Conservation (phyloP, 2,113 vertebrate genomes). For the Heterocephalus glaber region DNA sequence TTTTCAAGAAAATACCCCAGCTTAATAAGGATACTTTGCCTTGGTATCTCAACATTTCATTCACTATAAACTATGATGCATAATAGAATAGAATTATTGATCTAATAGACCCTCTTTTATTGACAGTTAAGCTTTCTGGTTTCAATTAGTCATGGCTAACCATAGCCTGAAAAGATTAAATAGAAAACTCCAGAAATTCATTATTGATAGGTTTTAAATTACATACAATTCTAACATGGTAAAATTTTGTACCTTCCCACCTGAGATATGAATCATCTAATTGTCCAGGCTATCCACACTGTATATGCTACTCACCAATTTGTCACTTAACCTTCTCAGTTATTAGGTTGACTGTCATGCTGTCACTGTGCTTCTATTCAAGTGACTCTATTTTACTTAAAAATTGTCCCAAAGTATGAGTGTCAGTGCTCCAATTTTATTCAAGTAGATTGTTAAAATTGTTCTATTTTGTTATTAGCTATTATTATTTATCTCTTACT, state of each 20-base stretch:
- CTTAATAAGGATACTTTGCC: not conserved
- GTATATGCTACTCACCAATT: not conserved
- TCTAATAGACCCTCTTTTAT: not conserved
- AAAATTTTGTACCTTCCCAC: not conserved
- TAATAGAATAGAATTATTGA: not conserved
- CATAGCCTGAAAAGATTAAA: too few species aligned
- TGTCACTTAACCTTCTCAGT: not conserved
- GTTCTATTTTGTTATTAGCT: not conserved
- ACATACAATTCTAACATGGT: not conserved
- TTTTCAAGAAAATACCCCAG: not conserved
- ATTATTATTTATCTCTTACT: not conserved
- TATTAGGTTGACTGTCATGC: not conserved
- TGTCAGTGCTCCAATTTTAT: not conserved
- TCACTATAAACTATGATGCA: not conserved
- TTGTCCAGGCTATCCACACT: not conserved
- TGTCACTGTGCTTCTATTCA: not conserved
- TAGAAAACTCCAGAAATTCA: not conserved
- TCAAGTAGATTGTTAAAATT: not conserved
- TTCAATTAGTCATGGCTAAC: not conserved
- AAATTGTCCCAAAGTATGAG: not conserved
- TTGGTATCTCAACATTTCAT: not conserved
- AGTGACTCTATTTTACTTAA: not conserved
- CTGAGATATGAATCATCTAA: too few species aligned
- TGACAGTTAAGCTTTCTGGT: not conserved
- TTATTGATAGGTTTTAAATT: not conserved